These are phyloP conservation scores for Acronicta psi DNA, from an alignment of 2,888 invertebrate genomes.

Conservation along the genomic window DNA sequence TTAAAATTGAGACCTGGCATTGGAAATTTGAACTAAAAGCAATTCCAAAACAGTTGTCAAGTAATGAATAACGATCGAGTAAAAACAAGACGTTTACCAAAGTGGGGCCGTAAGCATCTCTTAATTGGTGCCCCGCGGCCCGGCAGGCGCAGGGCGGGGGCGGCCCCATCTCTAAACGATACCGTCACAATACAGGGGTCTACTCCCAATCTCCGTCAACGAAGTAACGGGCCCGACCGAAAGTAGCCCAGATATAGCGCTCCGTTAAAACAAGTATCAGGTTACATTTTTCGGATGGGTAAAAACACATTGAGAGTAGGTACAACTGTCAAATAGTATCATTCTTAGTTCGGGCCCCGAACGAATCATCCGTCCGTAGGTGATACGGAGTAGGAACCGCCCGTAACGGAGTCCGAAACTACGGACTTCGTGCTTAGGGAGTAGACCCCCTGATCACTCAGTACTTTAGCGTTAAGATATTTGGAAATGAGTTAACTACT, in stretches of 20 bases:
- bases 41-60: constrained; percentile 22
- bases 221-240: no score
- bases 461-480: constrained; percentile 20
- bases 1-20: neutral
- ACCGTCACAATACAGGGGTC: constrained; percentile 10
- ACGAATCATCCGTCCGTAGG: no score
- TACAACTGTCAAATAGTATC: no score
- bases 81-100: constrained; percentile 40
- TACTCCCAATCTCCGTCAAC: no score
- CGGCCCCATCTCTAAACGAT: constrained; percentile 8
- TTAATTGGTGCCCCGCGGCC: constrained; percentile 46
- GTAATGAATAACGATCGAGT: constrained; percentile 41
- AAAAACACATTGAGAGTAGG: no score
- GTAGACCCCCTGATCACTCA: constrained; percentile 10
- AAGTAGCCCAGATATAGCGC: no score
- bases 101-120: constrained; percentile 17
- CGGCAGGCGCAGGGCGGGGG: neutral
- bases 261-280: no score
- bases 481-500: constrained; percentile 29
- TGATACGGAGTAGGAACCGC: no score
- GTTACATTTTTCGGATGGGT: no score
- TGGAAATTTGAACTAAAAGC: neutral
- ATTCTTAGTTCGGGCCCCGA: no score
- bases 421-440: no score
- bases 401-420: no score